Conservation (phyloP, 2,797 vertebrate genomes). For the Acridotheres tristis region DNA sequence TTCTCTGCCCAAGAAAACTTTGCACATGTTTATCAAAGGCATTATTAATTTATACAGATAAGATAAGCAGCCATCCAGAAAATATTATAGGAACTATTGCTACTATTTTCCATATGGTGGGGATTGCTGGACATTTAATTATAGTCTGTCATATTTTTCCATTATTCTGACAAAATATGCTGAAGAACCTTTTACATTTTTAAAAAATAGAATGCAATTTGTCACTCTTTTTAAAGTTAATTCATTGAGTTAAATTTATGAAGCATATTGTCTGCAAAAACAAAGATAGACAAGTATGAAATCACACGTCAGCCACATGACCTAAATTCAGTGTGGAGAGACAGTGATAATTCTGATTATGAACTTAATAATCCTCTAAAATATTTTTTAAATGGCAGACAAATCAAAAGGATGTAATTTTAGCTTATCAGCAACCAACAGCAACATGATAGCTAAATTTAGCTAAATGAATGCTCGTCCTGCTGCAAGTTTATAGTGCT, state of each 20-base stretch:
- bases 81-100: background rate
- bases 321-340: slow-evolving; percentile 21
- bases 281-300: slow-evolving; percentile 53
- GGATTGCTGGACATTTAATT: background rate
- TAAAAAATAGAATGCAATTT: background rate
- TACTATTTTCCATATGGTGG: background rate
- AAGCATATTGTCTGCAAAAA: slow-evolving; percentile 34
- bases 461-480: slow-evolving; percentile 4
- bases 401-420: slow-evolving; percentile 65
- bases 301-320: slow-evolving; percentile 29
- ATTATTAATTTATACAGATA: background rate
- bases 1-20: background rate
- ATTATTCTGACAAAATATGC: background rate
- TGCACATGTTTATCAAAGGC: background rate
- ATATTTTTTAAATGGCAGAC: slow-evolving; percentile 50
- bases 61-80: background rate
- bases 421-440: slow-evolving; percentile 61
- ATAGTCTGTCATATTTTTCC: background rate
- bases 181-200: background rate
- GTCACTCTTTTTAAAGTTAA: background rate
- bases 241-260: slow-evolving; percentile 32
- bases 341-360: slow-evolving; percentile 57
- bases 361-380: slow-evolving; percentile 60
- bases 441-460: slow-evolving; percentile 49
- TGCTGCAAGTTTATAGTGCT: slow-evolving; percentile 14